Conservation (phyloP, 1,140 invertebrate species). For the Drosophila willistoni region DNA sequence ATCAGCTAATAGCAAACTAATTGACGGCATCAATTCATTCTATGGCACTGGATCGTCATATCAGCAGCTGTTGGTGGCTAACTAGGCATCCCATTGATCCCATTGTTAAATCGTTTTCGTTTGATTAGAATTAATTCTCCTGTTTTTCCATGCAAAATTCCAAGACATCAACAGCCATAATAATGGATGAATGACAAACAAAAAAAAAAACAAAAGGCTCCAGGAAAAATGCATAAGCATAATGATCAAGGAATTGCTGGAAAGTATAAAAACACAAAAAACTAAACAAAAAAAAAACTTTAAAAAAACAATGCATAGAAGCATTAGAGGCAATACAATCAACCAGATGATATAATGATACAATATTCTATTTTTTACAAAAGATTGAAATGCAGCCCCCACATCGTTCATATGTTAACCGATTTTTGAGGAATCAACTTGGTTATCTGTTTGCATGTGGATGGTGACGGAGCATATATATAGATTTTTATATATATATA, state of each 20-base stretch:
- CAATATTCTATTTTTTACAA: constrained; percentile 6
- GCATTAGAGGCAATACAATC: constrained; percentile 11
- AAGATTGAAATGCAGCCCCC: not conserved
- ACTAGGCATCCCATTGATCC: constrained; percentile 51
- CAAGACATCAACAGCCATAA: not conserved
- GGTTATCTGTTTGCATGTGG: too few relatives aligned
- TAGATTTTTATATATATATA: too few relatives aligned
- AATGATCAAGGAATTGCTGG: not conserved
- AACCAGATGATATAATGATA: not conserved
- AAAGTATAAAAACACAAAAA: not conserved
- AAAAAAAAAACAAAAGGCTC: not conserved
- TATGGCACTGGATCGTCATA: constrained; percentile 73
- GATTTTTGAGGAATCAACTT: not conserved
- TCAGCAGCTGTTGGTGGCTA: constrained; percentile 81
- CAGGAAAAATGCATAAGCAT: not conserved
- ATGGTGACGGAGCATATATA: too few relatives aligned
- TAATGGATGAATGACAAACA: not conserved
- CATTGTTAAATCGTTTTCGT: constrained; percentile 1
- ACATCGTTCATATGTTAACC: not conserved
- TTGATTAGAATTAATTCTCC: constrained; percentile 5
- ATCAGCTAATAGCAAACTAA: constrained; percentile 65
- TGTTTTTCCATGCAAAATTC: constrained; percentile 3
- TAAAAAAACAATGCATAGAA: constrained; percentile 2
- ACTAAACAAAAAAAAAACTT: constrained; percentile 4
- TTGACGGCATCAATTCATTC: constrained; percentile 82